Evolutionary conservation across 2,888 invertebrate species (phyloP), one percentile per base, ranked within the genome.

Genomic region (Standfussiana lucernea): DNA sequence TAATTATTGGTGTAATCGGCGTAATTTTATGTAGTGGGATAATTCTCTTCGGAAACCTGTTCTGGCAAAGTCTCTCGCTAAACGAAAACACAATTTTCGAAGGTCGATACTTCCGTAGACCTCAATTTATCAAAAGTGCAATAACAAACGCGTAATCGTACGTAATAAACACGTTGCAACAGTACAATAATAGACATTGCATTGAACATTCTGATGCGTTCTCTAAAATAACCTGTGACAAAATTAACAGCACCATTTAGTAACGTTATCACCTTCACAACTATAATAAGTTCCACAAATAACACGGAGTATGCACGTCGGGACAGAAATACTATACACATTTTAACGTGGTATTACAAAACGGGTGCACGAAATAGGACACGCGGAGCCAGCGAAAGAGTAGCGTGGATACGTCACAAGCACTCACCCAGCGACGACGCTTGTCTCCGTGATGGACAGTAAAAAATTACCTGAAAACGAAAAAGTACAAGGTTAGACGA

Each of bases 181-280:
- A 32, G 80, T 80, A 79, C 67, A 85, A 85, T 87, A 88, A 88
- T 88, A 88, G 91, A 86, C 83, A 82, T 94, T 93, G 94, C 95
- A 95, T 94, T 95, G 95, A 95, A 92, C 90, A 89, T 83, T 88
- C 91, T 90, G 91, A 91, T 91, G 91, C 89, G 92, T 90, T 92
- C 90, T 93, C 92, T 79, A 94, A 95, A 96, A 95, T 96, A 95
- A 91, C 91, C 87, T 83, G 92, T 89, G 95, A 95, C 94, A 93
- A 94, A 95, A 93, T 94, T 96, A 96, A 94, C 93, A 90, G 90
- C 85, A 75, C 92, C 92, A 90, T 90, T 93, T 93, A 88, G 86
- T 92, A 93, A 93, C 92, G 91, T 92, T 94, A 95, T 95, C 94
- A 95, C 96, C 96, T 96, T 96, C 96, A 92, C 91, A 77, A 91